These are phyloP conservation scores for Adelphocoris suturalis DNA, from an alignment of 2,888 invertebrate genomes.

Conservation along the genomic window DNA sequence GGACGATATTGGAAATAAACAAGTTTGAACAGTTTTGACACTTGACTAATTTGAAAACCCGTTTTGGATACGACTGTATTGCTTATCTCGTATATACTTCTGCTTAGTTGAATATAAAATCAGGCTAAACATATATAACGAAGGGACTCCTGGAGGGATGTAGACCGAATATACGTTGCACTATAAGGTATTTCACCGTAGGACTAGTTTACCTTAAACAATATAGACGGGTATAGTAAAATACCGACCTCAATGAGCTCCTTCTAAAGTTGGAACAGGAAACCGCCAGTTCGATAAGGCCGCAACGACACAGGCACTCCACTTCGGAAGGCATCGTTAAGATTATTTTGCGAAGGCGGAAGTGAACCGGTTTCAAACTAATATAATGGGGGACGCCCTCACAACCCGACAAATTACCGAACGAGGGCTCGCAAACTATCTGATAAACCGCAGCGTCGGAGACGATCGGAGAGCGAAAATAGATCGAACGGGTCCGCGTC, in stretches of 20 bases:
- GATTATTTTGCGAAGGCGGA: neutral
- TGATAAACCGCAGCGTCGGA: neutral
- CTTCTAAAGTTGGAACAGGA: neutral
- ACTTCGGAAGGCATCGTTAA: conserved; percentile 11
- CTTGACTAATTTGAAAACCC: too few species aligned
- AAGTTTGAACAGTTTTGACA: too few species aligned
- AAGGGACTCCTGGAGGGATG: too few species aligned
- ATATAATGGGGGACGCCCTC: neutral
- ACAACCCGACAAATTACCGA: neutral
- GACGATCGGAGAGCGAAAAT: neutral
- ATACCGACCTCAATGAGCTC: conserved; percentile 1
- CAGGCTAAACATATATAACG: too few species aligned
- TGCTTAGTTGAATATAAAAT: too few species aligned
- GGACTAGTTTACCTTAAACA: too few species aligned
- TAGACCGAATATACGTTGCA: too few species aligned
- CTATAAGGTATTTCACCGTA: too few species aligned
- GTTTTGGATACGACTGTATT: too few species aligned
- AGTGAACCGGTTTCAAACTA: neutral
- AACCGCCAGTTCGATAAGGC: conserved; percentile 14
- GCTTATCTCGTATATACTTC: too few species aligned
- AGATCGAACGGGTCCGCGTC: neutral
- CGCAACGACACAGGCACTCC: conserved; percentile 44
- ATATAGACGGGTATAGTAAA: neutral
- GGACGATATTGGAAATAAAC: too few species aligned
- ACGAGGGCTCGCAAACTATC: neutral